These are phyloP conservation scores for Pseudorhiza aurosa DNA, from an alignment of 30 jellyfish, hydroid and myxozoan species.

Conservation along the genomic window DNA sequence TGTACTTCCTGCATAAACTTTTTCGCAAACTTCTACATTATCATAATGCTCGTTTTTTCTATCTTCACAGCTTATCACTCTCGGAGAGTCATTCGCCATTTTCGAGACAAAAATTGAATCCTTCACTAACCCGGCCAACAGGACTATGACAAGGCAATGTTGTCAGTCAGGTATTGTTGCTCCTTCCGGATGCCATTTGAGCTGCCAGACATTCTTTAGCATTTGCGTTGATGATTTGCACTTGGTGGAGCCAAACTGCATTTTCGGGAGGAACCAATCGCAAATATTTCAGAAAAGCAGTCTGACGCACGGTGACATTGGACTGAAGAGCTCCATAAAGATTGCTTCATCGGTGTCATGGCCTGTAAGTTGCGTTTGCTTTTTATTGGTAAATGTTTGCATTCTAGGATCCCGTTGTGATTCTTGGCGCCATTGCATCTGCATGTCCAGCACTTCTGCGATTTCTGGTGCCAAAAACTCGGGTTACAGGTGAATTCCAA, in stretches of 20 bases:
- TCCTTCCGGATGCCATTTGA: not conserved
- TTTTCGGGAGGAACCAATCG: slow-evolving; percentile 22
- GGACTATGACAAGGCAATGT: slow-evolving; percentile 7
- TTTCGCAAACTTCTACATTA: no score
- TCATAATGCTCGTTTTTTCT: not conserved
- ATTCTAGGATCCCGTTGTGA: not conserved
- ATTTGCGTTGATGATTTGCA: slow-evolving; percentile 42
- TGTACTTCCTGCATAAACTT: no score
- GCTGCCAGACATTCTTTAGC: slow-evolving; percentile 21
- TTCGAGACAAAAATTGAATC: slow-evolving; percentile 18
- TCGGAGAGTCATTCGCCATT: slow-evolving; percentile 14
- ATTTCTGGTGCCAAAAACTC: not conserved
- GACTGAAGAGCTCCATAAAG: slow-evolving; percentile 14
- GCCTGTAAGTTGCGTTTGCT: slow-evolving; percentile 47
- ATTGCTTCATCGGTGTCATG: slow-evolving; percentile 28
- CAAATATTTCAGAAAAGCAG: slow-evolving; percentile 1
- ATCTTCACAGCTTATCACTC: not conserved
- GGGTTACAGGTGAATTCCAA: not conserved
- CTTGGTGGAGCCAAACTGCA: slow-evolving; percentile 22
- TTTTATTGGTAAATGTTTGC: not conserved
- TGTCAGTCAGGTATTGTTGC: not conserved
- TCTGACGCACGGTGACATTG: not conserved
- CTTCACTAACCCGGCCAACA: slow-evolving; percentile 36
- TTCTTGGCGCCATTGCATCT: not conserved
- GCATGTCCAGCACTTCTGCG: not conserved